phyloP scores from a whole-genome alignment of 64 coral and sea anemone genomes.

The Actinia equina region DNA sequence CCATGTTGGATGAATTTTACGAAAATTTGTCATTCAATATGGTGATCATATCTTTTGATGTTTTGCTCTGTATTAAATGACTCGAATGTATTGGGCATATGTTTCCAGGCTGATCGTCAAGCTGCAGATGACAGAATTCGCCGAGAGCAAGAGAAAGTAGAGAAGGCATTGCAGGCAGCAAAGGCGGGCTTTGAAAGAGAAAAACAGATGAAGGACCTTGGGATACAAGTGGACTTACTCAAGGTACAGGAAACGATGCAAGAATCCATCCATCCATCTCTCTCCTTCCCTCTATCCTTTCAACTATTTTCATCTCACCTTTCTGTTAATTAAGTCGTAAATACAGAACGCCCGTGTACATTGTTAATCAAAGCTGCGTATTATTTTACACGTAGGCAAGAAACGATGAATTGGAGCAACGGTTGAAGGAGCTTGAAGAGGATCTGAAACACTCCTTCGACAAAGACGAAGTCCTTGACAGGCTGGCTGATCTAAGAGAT shows the following conservation, averaged over 20 bases:
- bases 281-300: no score
- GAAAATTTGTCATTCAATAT: no score
- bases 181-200: constrained; percentile 65
- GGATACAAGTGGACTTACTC: constrained; percentile 62
- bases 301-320: no score
- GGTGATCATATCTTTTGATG: no score
- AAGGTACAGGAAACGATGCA: constrained; percentile 27
- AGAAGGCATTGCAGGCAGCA: constrained; percentile 76
- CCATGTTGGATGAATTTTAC: no score
- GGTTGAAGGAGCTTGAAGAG: constrained; percentile 60
- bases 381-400: constrained; percentile 23
- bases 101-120: constrained; percentile 71
- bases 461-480: constrained; percentile 65
- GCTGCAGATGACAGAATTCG: constrained; percentile 71
- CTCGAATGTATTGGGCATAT: not conserved
- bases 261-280: no score
- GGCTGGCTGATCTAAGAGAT: constrained; percentile 56
- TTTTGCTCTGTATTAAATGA: no score
- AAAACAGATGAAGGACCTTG: constrained; percentile 68
- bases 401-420: constrained; percentile 50
- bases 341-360: no score
- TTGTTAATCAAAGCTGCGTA: no score
- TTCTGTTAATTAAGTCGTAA: no score
- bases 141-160: constrained; percentile 88
- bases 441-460: constrained; percentile 58